These are phyloP conservation scores for Pyrocoelia pectoralis DNA, from an alignment of 2,888 invertebrate genomes.

Conservation along the genomic window DNA sequence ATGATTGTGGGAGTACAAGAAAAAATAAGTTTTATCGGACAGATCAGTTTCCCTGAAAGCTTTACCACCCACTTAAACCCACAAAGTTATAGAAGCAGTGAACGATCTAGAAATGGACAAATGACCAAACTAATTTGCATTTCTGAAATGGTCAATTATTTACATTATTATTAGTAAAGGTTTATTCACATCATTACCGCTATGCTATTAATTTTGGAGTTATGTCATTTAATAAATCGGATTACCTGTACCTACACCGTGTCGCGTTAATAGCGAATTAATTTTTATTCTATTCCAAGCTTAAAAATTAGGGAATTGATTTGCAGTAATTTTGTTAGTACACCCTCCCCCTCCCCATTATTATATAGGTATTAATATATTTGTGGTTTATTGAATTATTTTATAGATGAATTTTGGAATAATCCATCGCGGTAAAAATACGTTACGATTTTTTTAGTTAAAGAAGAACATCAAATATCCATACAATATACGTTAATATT, in stretches of 20 bases:
- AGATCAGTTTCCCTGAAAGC: slow-evolving; percentile 2
- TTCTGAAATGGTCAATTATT: not conserved
- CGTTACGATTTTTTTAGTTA: too few species aligned
- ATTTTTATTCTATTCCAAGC: too few species aligned
- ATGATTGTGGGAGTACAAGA: not conserved
- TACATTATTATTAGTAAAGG: not conserved
- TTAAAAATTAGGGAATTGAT: too few species aligned
- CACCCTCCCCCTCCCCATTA: too few species aligned
- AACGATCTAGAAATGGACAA: slow-evolving; percentile 6
- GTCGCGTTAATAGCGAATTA: too few species aligned
- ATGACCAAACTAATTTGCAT: slow-evolving; percentile 2
- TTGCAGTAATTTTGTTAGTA: too few species aligned
- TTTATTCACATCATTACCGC: not conserved
- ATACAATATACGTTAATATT: too few species aligned
- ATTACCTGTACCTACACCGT: not conserved
- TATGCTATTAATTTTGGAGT: not conserved
- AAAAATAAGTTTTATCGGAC: not conserved
- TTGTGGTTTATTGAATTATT: too few species aligned
- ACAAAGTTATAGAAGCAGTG: not conserved
- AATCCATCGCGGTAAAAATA: too few species aligned
- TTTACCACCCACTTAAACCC: slow-evolving; percentile 1
- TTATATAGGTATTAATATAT: too few species aligned
- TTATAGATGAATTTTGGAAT: too few species aligned
- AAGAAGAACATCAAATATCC: too few species aligned
- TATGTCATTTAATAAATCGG: not conserved